phyloP scores from a whole-genome alignment of 2,113 vertebrate genomes.

The Donacobius atricapilla region DNA sequence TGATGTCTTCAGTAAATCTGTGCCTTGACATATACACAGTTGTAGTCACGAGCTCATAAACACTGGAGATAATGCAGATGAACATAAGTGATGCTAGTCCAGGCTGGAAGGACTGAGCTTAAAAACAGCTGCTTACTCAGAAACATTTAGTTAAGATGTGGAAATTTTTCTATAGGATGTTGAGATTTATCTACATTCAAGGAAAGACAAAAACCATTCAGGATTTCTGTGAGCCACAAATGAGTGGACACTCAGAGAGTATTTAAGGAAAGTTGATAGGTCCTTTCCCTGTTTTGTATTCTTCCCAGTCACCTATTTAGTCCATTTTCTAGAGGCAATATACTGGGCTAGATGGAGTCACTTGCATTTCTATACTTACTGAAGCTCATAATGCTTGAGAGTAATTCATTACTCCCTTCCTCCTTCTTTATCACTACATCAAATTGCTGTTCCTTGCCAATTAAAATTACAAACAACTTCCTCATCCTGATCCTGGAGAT shows the following conservation, averaged over 20 bases:
- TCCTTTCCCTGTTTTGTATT: not conserved
- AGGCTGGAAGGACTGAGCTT: not conserved
- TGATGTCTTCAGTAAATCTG: not conserved
- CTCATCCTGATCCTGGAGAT: not conserved
- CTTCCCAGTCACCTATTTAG: not conserved
- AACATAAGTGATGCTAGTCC: not conserved
- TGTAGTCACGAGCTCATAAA: not conserved
- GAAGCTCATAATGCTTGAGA: not conserved
- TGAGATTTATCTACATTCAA: not conserved
- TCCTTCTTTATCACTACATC: not conserved
- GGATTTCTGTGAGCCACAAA: not conserved
- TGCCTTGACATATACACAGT: not conserved
- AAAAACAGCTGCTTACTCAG: not conserved
- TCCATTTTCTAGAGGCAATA: not conserved
- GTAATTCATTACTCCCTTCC: not conserved
- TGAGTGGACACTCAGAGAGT: not conserved
- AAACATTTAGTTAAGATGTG: not conserved
- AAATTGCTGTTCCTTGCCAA: not conserved
- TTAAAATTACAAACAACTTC: slow-evolving; percentile 16
- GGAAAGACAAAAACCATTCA: not conserved
- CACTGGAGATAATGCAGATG: not conserved
- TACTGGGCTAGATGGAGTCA: not conserved
- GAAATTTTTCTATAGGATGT: not conserved
- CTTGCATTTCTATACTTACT: not conserved
- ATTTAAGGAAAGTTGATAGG: not conserved